Evolutionary conservation across 2,797 vertebrate genomes (phyloP).

Genomic region (Fistularia tabacaria): DNA sequence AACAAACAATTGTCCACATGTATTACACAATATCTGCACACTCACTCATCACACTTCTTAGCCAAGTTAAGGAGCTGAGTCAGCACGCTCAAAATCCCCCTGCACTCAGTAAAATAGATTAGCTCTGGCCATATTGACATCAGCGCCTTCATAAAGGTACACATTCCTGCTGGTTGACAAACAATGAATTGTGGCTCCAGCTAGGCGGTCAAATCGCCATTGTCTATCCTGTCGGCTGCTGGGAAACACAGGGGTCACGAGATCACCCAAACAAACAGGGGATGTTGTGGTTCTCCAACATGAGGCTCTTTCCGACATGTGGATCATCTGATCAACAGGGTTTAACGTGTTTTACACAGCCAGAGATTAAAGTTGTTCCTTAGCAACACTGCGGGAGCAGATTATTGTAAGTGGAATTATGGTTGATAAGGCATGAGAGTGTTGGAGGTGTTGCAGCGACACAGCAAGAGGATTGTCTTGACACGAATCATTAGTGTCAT

Average conservation of each 20-base stretch:
- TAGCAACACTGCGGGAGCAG: conserved; percentile 51
- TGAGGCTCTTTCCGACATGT: too few species aligned
- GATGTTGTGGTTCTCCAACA: conserved; percentile 10
- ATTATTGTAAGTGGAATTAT: conserved; percentile 61
- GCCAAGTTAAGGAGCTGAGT: conserved; percentile 11
- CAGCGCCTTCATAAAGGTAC: conserved; percentile 23
- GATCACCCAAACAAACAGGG: conserved; percentile 15
- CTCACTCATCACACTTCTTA: conserved; percentile 3
- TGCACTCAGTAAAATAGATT: conserved; percentile 28
- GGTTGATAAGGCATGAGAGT: conserved; percentile 38
- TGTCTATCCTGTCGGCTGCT: conserved; percentile 4
- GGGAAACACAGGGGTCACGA: conserved; percentile 25
- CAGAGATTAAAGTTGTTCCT: conserved; percentile 47
- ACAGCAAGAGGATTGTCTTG: conserved; percentile 33
- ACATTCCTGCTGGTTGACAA: conserved; percentile 22
- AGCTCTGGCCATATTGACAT: conserved; percentile 35
- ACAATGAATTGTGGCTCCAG: conserved; percentile 28
- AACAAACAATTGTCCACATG: neutral
- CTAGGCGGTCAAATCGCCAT: conserved; percentile 24
- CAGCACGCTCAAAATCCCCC: conserved; percentile 14
- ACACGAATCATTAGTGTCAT: conserved; percentile 37
- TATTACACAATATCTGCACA: neutral
- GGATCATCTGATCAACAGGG: neutral
- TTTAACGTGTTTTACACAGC: neutral
- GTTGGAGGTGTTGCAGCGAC: conserved; percentile 16